Evolutionary conservation across 2,888 invertebrate genomes (phyloP), one percentile per base, ranked within the genome.

Genomic region (Pemphredon lugubris): DNA sequence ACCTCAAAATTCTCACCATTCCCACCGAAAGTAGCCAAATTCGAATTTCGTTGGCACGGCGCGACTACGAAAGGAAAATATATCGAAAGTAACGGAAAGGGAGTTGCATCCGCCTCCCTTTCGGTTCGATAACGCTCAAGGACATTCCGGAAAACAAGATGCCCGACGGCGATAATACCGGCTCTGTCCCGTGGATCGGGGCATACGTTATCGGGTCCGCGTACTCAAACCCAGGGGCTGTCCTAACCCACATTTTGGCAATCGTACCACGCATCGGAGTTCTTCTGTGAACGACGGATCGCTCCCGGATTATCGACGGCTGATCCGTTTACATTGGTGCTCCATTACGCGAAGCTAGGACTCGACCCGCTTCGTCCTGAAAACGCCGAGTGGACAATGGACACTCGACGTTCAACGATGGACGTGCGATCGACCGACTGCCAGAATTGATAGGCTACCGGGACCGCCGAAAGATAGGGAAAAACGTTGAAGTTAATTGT

Each of bases 251-350:
- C 75, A 73, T 79, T 75, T 69, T 69, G 68, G 34, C 63, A 66
- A 61, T 78, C 72, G 54, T 65, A 65, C 60, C 67, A 37, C 20
- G n/a, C n/a, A n/a, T 53, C 45, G 37, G 42, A 72, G 69, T 83
- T 79, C 82, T 82, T 82, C 73, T 64, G 68, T 78, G 67, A 77
- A 59, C 70, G 67, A 69, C 65, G 70, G 77, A 76, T 81, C 72
- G 81, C 59, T 71, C 58, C 44, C 65, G 77, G 79, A 84, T 84
- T 81, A 82, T 78, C 80, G 71, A 53, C 74, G 66, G 58, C 47
- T 75, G 73, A 80, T 81, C 79, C 75, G 79, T 81, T 80, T 77
- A 80, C 79, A 80, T 68, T 64, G 77, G 57, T 44, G 81, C 75
- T 78, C 81, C 81, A 80, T 80, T 80, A 80, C 78, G 77, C n/a